Evolutionary conservation across 2,113 vertebrate genomes (phyloP).

Genomic region (Martes martes): DNA sequence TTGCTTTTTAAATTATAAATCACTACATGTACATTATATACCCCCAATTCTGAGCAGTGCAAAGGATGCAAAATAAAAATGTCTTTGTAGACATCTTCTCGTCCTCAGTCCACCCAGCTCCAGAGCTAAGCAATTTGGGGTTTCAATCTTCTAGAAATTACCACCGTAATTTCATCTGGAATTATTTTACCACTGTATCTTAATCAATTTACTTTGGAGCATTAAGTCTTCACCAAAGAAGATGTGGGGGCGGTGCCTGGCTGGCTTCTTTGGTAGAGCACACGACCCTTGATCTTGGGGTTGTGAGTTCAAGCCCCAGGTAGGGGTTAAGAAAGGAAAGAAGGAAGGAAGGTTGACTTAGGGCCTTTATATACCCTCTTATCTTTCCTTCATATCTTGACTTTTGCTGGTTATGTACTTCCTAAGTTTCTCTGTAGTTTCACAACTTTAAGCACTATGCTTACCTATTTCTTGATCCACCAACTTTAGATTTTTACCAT

Average conservation of each 20-base stretch:
- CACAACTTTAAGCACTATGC: neutral
- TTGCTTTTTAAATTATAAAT: slow-evolving; percentile 14
- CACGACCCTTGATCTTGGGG: neutral
- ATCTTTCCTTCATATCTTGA: neutral
- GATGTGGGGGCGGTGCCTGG: neutral
- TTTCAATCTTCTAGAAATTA: neutral
- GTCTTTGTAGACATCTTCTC: neutral
- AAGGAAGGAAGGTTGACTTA: neutral
- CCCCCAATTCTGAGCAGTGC: neutral
- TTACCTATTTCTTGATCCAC: neutral
- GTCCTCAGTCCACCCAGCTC: neutral
- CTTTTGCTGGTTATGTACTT: neutral
- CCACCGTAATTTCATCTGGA: neutral
- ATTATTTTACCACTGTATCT: neutral
- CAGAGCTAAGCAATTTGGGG: neutral
- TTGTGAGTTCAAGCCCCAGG: neutral
- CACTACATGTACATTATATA: neutral
- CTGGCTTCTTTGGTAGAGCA: neutral
- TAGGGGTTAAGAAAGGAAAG: neutral
- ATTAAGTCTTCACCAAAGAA: neutral
- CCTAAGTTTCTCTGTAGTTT: neutral
- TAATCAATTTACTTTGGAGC: neutral
- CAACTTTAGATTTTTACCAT: neutral
- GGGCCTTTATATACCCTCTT: too few species aligned
- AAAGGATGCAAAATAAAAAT: neutral